Base-by-base conservation (phyloP, 2,113 vertebrate species). In the Pachycephala philippinensis region DNA sequence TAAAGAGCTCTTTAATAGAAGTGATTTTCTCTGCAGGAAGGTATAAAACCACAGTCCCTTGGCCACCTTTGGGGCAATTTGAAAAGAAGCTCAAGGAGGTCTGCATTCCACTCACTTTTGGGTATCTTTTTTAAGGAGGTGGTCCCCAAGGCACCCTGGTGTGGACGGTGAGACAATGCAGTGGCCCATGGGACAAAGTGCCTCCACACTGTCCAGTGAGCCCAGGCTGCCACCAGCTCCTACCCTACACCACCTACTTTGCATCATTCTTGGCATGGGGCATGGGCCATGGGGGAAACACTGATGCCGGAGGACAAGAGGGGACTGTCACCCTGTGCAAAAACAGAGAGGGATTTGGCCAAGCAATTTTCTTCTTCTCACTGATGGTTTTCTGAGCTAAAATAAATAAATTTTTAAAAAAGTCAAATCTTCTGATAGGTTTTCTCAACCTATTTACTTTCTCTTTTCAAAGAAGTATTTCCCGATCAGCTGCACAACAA, bases 191-290 rank as follows among this genome's bases (percentile, higher is more conserved):
- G 56, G 42, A 37, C 52, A 75, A 50, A 2, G 15, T 5, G 17
- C 10, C 35, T 19, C 64, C 44, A 35, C 10, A 15, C 28, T 22
- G 15, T 3, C 19, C 89, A 79, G 59, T 8, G 39, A 72, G 54
- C 24, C 24, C 61, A 12, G 7, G 61, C 24, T 54, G 49, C n/a
- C 54, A 56, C 15, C 50, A 57, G 47, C 44, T 80, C 37, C 47
- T 68, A 44, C 4, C 37, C 47, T 68, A 44, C 4, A 2, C 1
- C 28, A 49, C 2, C 0, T 33, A 22, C 35, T 80, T 3, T 31
- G 37, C 56, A 71, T 27, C 35, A 7, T 35, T 52, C 56, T 53
- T 0, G 0, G 44, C 59, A 64, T 0, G 0, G 23, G 52, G 15
- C 69, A 84, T 2, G 7, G 60, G 44, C 31, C 1, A 1, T 1